phyloP scores from a whole-genome alignment of 92 coral and sea anemone species.

The Virgularia gustaviana region DNA sequence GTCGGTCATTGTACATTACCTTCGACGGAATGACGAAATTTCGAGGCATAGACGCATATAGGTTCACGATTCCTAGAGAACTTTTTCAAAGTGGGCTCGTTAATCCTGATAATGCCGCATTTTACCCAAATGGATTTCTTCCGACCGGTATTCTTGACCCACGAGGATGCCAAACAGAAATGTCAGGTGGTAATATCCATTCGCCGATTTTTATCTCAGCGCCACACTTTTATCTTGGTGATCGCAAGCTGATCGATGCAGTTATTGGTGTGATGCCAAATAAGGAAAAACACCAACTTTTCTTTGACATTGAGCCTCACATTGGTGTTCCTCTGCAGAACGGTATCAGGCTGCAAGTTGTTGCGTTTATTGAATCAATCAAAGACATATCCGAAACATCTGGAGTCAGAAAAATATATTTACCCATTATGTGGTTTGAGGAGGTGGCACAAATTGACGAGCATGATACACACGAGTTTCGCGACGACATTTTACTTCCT shows the following conservation, averaged over 20 bases:
- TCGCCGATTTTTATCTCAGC: conserved; percentile 68
- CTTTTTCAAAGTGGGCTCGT: conserved; percentile 55
- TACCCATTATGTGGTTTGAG: conserved; percentile 70
- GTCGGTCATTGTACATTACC: conserved; percentile 63
- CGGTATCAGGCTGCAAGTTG: conserved; percentile 60
- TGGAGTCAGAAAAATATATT: conserved; percentile 47
- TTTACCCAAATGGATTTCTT: conserved; percentile 69
- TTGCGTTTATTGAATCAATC: conserved; percentile 55
- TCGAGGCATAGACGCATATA: conserved; percentile 51
- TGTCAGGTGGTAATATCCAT: conserved; percentile 27
- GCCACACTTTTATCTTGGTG: conserved; percentile 81
- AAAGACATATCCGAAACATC: conserved; percentile 48
- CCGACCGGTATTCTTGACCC: conserved; percentile 70
- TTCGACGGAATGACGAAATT: conserved; percentile 41
- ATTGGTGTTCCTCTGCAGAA: conserved; percentile 66
- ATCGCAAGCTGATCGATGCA: conserved; percentile 45
- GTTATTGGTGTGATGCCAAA: conserved; percentile 63
- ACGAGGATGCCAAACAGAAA: conserved; percentile 61
- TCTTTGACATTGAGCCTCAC: conserved; percentile 62
- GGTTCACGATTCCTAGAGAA: conserved; percentile 60
- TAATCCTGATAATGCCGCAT: conserved; percentile 63
- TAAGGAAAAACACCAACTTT: conserved; percentile 58
- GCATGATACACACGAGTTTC: conserved; percentile 45
- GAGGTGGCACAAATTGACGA: conserved; percentile 63
- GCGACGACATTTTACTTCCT: conserved; percentile 38